Evolutionary conservation across 2,113 vertebrate genomes (phyloP), one percentile per base, ranked within the genome.

Genomic region (Hipposideros armiger): DNA sequence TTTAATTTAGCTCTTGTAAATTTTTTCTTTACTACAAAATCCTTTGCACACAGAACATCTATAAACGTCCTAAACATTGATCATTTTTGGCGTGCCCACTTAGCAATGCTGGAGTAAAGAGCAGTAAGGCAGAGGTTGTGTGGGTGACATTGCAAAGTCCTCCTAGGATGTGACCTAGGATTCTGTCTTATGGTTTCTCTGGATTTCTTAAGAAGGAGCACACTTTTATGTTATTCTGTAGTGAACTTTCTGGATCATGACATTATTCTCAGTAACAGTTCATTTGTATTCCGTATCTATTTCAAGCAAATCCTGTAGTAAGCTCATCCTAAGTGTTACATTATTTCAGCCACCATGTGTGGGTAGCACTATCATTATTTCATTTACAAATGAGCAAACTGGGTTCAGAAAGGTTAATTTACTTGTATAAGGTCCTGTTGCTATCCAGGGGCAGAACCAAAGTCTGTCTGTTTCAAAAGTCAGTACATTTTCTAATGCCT

Each of bases 281-380:
- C 20, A 52, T 69, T 84, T 77, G 40, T 58, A 70, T 78, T 78
- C 80, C 16, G 17, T 52, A 24, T 36, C 50, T 28, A 36, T 54
- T 91, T 78, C 73, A 95, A 66, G n/a, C 54, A 93, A 91, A 86
- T 32, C 56, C 62, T 62, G 88, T 85, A 62, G 74, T 73, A 93
- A 91, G 73, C 11, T 84, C 64, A 52, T 82, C 28, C 15, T 87
- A 87, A 84, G 24, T 85, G 77, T 60, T 67, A 52, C 67, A 56
- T 42, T 4, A 91, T 72, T 73, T 45, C 56, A 88, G 56, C 30
- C 56, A 3, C 7, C 11, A 50, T 72, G 10, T 30, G 30, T 81
- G 54, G 16, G 26, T 40, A 36, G 54, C 30, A 13, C 15, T 87
- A 26, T 81, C 80, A 54, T 60, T 74, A 15, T n/a, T 91, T 95